Evolutionary conservation across 37 sponge, comb jelly and placozoan species (phyloP).

Genomic region (Sycon ciliatum): DNA sequence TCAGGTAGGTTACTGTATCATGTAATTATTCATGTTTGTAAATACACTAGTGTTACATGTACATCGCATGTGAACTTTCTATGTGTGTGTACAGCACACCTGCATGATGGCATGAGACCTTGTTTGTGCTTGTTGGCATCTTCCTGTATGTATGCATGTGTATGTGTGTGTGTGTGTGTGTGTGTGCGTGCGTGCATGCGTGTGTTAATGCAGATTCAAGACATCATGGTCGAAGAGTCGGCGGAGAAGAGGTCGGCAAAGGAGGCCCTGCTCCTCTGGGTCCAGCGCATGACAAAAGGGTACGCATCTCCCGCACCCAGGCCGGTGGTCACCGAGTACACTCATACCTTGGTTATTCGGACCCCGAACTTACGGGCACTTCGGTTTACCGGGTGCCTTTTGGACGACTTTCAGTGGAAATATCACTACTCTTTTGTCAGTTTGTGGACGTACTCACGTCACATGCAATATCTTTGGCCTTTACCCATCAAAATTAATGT

Average conservation of each 20-base stretch:
- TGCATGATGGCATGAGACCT: background rate
- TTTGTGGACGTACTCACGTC: too few relatives aligned
- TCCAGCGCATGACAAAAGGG: constrained; percentile 85
- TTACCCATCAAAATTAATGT: too few relatives aligned
- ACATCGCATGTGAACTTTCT: background rate
- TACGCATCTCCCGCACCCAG: too few relatives aligned
- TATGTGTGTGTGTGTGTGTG: background rate
- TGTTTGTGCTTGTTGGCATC: background rate
- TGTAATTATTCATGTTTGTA: background rate
- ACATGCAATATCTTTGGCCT: too few relatives aligned
- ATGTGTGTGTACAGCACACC: background rate
- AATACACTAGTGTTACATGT: background rate
- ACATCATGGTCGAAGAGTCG: constrained; percentile 50
- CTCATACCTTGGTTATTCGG: too few relatives aligned
- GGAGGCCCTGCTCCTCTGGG: constrained; percentile 91
- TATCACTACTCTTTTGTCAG: too few relatives aligned
- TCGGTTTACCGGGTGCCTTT: too few relatives aligned
- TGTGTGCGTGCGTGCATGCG: background rate
- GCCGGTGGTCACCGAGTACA: too few relatives aligned
- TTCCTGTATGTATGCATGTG: background rate
- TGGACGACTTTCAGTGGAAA: too few relatives aligned
- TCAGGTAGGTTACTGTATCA: constrained; percentile 20
- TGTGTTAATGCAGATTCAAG: constrained; percentile 43
- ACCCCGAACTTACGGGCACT: too few relatives aligned
- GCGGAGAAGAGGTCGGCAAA: constrained; percentile 82